Percentiles rank a stretch among this genome's conserved stretches.
phyloP scores from a whole-genome alignment of 2,113 vertebrate genomes.

The Platysteira castanea region DNA sequence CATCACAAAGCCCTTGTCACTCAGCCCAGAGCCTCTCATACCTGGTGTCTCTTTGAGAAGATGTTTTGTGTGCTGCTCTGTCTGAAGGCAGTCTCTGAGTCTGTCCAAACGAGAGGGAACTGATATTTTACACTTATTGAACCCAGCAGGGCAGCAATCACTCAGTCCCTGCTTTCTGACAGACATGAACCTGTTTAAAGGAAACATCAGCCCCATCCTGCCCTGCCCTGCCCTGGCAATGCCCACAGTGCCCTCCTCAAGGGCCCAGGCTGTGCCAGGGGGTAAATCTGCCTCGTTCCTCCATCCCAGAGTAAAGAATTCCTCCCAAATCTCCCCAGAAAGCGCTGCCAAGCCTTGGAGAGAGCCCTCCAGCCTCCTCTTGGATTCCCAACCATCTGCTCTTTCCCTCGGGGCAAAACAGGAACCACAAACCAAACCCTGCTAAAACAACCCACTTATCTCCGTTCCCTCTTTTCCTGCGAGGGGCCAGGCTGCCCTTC shows the following conservation, averaged over 20 bases:
- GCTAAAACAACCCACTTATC: not conserved
- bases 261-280: not conserved
- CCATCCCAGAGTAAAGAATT: rapidly evolving
- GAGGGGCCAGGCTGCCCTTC: not conserved
- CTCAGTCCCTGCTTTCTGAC: not conserved
- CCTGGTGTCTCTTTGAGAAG: not conserved
- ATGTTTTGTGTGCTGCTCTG: rapidly evolving
- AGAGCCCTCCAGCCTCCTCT: not conserved
- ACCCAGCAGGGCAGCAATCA: not conserved
- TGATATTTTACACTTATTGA: not conserved
- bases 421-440: not conserved
- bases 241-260: not conserved
- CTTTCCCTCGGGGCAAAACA: not conserved
- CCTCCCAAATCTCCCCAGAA: not conserved
- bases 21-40: not conserved
- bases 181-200: not conserved
- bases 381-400: not conserved
- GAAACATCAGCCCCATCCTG: not conserved
- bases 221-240: not conserved
- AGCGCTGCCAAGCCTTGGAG: not conserved
- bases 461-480: not conserved
- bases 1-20: not conserved
- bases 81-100: not conserved
- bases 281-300: not conserved
- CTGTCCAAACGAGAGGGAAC: not conserved